Percentiles rank a stretch among this genome's conserved stretches.
These are phyloP conservation scores for Phylloscopus trochiloides DNA, from an alignment of 2,113 vertebrate species.

Conservation along the genomic window DNA sequence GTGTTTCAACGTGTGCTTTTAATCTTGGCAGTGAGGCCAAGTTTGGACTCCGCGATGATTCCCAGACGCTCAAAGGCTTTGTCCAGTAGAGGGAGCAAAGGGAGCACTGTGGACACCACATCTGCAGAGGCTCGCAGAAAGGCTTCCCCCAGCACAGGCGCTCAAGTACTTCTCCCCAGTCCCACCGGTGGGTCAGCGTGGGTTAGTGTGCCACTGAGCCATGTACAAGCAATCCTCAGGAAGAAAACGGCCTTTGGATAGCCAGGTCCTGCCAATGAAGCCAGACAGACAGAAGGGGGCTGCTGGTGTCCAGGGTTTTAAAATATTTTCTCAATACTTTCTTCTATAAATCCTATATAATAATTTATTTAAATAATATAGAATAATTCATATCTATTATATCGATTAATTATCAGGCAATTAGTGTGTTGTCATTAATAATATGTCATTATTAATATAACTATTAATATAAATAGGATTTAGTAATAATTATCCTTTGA, in stretches of 20 bases:
- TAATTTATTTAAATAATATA: background rate
- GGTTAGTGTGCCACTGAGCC: background rate
- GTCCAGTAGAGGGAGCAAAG: background rate
- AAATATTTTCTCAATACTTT: background rate
- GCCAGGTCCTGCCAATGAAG: background rate
- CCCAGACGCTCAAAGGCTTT: background rate
- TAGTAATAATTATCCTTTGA: background rate
- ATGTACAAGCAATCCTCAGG: accelerated
- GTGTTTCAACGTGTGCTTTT: background rate
- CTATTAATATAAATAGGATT: background rate
- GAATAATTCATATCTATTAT: background rate
- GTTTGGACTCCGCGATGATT: accelerated
- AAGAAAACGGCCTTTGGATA: background rate
- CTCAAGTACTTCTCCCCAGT: accelerated
- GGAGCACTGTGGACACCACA: background rate
- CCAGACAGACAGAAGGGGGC: background rate
- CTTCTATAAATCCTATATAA: background rate
- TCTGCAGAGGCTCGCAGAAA: background rate
- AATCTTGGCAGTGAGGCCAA: background rate
- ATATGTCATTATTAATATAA: background rate
- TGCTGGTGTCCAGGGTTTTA: background rate
- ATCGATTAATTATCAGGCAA: background rate
- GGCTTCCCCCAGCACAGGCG: background rate
- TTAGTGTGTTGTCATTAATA: background rate
- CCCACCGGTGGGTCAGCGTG: background rate